Base-by-base conservation (phyloP, 2,113 vertebrate genomes). In the Triplophysa rosa region DNA sequence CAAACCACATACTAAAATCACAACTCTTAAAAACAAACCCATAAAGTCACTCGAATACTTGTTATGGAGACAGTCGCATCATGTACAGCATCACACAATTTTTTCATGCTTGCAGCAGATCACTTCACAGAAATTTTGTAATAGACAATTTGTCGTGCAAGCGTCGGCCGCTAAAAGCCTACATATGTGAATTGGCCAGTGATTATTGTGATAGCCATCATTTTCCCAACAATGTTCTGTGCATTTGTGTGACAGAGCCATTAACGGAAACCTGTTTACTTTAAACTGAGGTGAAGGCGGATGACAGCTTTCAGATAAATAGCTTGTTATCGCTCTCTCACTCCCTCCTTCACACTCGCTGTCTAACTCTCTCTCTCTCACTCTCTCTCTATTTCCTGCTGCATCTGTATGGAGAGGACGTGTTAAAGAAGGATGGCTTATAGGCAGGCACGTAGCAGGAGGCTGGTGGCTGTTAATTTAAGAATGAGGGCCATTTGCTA, bases 151-250 rank as follows among this genome's bases (percentile, higher is more conserved):
- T 85, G 62, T 79, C 37, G 78, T 54, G 37, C 14, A 72, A 78
- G 59, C 59, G 67, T 86, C 45, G 52, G 71, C 70, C 65, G 49
- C 78, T 84, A 73, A 87, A 86, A 82, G 78, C 68, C 62, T 54
- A 21, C n/a, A 29, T 29, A 29, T 29, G 80, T 66, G 62, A 82
- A 86, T 76, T 79, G 71, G 59, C 45, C 65, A 70, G 78, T 84
- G 80, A 88, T 89, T 86, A 84, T 76, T 72, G 61, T 83, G 65
- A 89, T 89, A 78, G 86, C 82, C 66, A 80, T 87, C 59, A 87
- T 86, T 89, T 86, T 65, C 70, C 42, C 37, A 78, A 81, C 78
- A 80, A 29, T 77, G 83, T 68, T 79, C 77, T 66, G 47, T 70
- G 82, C 77, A n/a, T 81, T 68, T 77, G 71, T 78, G 86, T 82